Evolutionary conservation across 2,797 vertebrate species (phyloP).

Genomic region (Leptodactylus fallax): DNA sequence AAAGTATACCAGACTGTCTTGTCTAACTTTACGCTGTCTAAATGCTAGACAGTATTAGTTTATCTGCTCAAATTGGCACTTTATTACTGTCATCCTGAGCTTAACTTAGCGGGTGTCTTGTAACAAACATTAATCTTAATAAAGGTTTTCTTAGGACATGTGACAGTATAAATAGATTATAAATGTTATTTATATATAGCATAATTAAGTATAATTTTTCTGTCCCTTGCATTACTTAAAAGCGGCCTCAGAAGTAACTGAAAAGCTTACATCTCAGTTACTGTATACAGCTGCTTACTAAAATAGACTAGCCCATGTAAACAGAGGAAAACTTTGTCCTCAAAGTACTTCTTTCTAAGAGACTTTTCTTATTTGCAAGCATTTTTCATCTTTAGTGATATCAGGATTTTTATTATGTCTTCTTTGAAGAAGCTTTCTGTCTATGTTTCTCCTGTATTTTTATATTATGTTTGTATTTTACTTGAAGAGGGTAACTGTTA

Average conservation of each 20-base stretch:
- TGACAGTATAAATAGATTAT: neutral
- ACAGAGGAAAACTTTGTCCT: neutral
- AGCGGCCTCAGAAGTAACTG: no score
- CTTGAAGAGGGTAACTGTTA: neutral
- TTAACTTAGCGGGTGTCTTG: no score
- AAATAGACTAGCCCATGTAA: neutral
- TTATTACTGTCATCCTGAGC: no score
- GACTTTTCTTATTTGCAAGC: neutral
- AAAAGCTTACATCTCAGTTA: neutral
- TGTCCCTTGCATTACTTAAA: no score
- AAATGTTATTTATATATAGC: no score
- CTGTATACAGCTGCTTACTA: neutral
- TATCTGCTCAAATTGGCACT: no score
- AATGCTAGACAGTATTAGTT: no score
- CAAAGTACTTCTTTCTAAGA: neutral
- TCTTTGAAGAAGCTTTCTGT: neutral
- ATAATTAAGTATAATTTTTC: no score
- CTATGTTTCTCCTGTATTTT: neutral
- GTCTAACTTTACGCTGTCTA: no score
- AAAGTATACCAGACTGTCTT: no score
- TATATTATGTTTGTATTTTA: slow-evolving; percentile 8
- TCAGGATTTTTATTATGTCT: slow-evolving; percentile 6
- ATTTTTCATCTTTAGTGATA: neutral
- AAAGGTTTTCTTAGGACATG: no score
- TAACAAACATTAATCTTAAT: no score